A percentile compares a stretch with the other conserved stretches of the same genome.
Evolutionary conservation across 2,797 vertebrate genomes (phyloP).

Genomic region (Melanotaenia parkinsoni): DNA sequence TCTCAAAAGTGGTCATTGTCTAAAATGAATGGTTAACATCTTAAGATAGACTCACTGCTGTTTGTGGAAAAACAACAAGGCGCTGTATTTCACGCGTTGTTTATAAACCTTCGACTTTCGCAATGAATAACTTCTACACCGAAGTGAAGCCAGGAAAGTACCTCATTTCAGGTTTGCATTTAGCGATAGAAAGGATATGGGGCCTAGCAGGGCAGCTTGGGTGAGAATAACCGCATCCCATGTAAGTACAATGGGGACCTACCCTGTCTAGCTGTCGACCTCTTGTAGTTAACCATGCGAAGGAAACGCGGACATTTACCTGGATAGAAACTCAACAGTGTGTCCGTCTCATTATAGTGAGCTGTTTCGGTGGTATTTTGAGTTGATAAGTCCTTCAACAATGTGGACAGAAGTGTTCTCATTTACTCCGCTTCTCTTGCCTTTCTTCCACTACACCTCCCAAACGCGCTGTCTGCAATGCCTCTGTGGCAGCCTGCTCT

Average conservation of each 20-base stretch:
- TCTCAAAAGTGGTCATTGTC: slow-evolving; percentile 69
- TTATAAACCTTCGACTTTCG: slow-evolving; percentile 2
- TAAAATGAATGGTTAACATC: slow-evolving; percentile 65
- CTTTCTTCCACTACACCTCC: slow-evolving; percentile 87
- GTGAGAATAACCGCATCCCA: slow-evolving; percentile 86
- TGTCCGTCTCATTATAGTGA: slow-evolving; percentile 82
- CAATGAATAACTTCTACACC: slow-evolving; percentile 41
- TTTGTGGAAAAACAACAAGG: slow-evolving; percentile 47
- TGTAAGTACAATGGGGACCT: slow-evolving; percentile 84
- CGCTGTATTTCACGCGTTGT: slow-evolving; percentile 19
- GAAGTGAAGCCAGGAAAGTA: slow-evolving; percentile 62
- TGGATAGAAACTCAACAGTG: slow-evolving; percentile 81
- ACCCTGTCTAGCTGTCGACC: slow-evolving; percentile 81
- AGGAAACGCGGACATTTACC: slow-evolving; percentile 82
- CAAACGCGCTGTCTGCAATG: slow-evolving; percentile 81
- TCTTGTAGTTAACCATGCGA: slow-evolving; percentile 77
- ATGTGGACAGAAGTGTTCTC: slow-evolving; percentile 84
- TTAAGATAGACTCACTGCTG: slow-evolving; percentile 41
- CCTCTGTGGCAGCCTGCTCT: slow-evolving; percentile 73
- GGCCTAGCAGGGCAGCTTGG: slow-evolving; percentile 84
- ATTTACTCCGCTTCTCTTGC: slow-evolving; percentile 86
- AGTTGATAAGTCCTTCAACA: slow-evolving; percentile 83
- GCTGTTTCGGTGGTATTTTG: slow-evolving; percentile 77
- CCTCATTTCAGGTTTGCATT: slow-evolving; percentile 69
- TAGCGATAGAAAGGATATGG: slow-evolving; percentile 78